phyloP scores from a whole-genome alignment of 2,797 vertebrate genomes.

The Heteromormyrus szaboi region DNA sequence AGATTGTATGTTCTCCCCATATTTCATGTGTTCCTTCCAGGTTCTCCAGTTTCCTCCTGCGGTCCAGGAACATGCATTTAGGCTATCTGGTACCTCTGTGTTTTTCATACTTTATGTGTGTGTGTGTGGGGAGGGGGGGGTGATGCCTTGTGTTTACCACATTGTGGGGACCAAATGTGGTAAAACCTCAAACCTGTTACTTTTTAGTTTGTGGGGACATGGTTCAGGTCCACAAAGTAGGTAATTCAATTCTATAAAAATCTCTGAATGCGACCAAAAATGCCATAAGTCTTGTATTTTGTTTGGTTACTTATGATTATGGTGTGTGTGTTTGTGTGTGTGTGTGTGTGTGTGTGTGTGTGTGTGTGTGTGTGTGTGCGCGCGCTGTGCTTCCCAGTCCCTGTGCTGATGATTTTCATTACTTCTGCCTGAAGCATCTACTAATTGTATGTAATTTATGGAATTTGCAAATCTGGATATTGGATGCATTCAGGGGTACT shows the following conservation, averaged over 20 bases:
- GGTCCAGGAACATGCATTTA: background rate
- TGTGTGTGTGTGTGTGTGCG: background rate
- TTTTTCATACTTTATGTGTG: background rate
- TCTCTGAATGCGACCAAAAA: no score
- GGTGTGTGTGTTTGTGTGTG: background rate
- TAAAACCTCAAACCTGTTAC: no score
- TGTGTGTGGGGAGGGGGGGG: background rate
- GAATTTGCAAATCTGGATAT: background rate
- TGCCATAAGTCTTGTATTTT: no score
- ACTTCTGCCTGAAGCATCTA: background rate
- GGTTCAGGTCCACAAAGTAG: no score
- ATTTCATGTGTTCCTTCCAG: background rate
- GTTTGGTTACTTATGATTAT: no score
- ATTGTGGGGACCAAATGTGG: no score
- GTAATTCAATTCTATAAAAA: no score
- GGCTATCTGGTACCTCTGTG: background rate
- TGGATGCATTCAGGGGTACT: background rate
- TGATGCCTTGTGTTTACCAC: no score
- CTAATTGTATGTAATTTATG: background rate
- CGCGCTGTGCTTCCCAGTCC: background rate
- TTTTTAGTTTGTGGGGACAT: no score
- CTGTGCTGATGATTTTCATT: background rate
- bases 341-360: no score
- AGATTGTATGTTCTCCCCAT: background rate
- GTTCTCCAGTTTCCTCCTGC: background rate